Evolutionary conservation across 2,113 vertebrate species (phyloP), one percentile per base, ranked within the genome.

Genomic region (Ailurus styani): DNA sequence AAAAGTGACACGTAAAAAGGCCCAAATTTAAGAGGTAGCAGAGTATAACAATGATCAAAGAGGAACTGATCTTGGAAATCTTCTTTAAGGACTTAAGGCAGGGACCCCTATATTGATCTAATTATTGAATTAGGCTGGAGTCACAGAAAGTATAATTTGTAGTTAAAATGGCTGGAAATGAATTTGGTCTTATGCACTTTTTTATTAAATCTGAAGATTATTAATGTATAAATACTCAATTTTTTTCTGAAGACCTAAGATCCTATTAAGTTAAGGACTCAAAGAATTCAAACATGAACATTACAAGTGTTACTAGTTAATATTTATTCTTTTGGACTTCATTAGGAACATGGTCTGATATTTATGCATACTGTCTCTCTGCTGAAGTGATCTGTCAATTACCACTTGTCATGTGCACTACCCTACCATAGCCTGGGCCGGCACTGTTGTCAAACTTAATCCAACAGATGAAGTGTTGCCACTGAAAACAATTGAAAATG

Each of bases 401-500:
- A 64, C 54, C 50, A 97, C 73, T 94, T 96, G 86, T 84, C 79
- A 89, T 98, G 93, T 95, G 78, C 40, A 77, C 84, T 97, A 54
- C 57, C 27, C 62, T 93, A 11, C 25, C 27, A 52, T 1, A 37
- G 52, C 96, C 75, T 31, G 29, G 57, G 52, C 54, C 82, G 93
- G 31, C 66, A 94, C 42, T 20, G 17, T 77, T 96, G 93, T 98
- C 95, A 98, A 45, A 97, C 60, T 95, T 97, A 89, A 97, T 98
- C 25, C 88, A 60, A 42, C 40, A 94, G 83, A 98, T 94, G n/a
- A 86, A 96, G 15, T 3, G 37, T 64, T 96, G 79, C 68, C 94
- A 97, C 77, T 66, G 94, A 97, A 97, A 95, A 91, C 13, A 96
- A 92, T 86, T 29, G 92, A 81, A 98, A 90, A 96, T 93, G 14